These are phyloP conservation scores for Apodemia zela DNA, from an alignment of 2,888 invertebrate species.

Conservation along the genomic window DNA sequence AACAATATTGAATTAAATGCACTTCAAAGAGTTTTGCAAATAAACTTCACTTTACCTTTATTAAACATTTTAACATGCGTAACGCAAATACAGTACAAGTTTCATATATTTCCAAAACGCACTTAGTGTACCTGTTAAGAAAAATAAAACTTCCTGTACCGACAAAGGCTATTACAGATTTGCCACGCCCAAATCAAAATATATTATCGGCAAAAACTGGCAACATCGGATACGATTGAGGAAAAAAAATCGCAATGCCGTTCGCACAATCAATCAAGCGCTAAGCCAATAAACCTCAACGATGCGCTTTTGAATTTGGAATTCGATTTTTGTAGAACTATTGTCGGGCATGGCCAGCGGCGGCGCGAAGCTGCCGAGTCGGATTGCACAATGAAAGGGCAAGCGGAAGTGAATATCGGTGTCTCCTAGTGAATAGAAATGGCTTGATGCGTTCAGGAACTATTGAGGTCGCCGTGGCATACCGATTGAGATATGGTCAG, in stretches of 20 bases:
- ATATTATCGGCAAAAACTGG: conserved; percentile 61
- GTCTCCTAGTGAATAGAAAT: conserved; percentile 64
- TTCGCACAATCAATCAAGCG: conserved; percentile 80
- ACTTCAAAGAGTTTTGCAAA: not conserved
- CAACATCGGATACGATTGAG: conserved; percentile 39
- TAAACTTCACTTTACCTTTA: conserved; percentile 32
- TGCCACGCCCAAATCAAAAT: conserved; percentile 79
- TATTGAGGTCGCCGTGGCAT: conserved; percentile 54
- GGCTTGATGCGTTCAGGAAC: conserved; percentile 62
- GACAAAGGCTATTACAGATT: conserved; percentile 61
- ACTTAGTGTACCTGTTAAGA: conserved; percentile 37
- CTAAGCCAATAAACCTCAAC: conserved; percentile 81
- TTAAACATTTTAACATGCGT: conserved; percentile 57
- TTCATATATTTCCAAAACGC: conserved; percentile 41
- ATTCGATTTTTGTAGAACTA: conserved; percentile 71
- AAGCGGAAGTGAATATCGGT: conserved; percentile 69
- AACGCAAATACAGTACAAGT: conserved; percentile 65
- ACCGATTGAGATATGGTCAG: conserved; percentile 33
- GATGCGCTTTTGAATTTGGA: conserved; percentile 78
- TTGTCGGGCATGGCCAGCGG: conserved; percentile 72
- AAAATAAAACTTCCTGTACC: conserved; percentile 63
- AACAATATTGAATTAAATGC: not conserved
- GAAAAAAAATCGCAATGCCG: conserved; percentile 51
- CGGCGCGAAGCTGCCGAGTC: conserved; percentile 64
- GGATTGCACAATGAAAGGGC: conserved; percentile 70